phyloP scores from a whole-genome alignment of 2,888 invertebrate genomes.

The Lochmaea crataegi region DNA sequence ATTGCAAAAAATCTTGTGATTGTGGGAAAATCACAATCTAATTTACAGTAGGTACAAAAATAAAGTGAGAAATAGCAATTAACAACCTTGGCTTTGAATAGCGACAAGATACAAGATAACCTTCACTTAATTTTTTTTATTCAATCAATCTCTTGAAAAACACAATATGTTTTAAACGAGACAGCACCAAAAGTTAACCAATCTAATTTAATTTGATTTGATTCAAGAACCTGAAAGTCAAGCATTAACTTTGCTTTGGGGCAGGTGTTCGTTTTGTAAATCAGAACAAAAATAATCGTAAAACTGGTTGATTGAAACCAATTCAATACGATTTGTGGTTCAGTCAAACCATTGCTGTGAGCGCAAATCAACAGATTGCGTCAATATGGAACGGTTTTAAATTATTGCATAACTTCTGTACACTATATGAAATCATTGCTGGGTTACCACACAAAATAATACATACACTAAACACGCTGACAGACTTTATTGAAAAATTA shows the following conservation, averaged over 20 bases:
- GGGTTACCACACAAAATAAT: neutral
- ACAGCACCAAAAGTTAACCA: neutral
- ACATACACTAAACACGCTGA: neutral
- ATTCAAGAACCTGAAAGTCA: constrained; percentile 3
- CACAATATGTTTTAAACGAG: constrained; percentile 1
- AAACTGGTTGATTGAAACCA: constrained; percentile 14
- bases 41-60: constrained; percentile 12
- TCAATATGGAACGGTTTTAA: no score
- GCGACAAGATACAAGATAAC: constrained; percentile 9
- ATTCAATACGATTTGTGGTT: constrained; percentile 15
- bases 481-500: no score
- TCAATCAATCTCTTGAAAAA: constrained; percentile 5
- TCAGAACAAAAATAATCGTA: constrained; percentile 8
- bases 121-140: constrained; percentile 18
- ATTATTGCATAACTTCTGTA: constrained; percentile 21
- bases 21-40: constrained; percentile 24
- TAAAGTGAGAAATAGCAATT: neutral
- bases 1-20: constrained; percentile 10
- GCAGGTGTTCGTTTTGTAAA: constrained; percentile 14
- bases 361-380: constrained; percentile 24
- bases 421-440: neutral
- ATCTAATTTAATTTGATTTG: neutral
- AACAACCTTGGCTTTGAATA: constrained; percentile 18
- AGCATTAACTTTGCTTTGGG: neutral
- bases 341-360: constrained; percentile 20